Percentiles rank a stretch among this genome's conserved stretches.
Conservation (phyloP, 2,797 vertebrate species). For the Petrocephalus sullivani region DNA sequence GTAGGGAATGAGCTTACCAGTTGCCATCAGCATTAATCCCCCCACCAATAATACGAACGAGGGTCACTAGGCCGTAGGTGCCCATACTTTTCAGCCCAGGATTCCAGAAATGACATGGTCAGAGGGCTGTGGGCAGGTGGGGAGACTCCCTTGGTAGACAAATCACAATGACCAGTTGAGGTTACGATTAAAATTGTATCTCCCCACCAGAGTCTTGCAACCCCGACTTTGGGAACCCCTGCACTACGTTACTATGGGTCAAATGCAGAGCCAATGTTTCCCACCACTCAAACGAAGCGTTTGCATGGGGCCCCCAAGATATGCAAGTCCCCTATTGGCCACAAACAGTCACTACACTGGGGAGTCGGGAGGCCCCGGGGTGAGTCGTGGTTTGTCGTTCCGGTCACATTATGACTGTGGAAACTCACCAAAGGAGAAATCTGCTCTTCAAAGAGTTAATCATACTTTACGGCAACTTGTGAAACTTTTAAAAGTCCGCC, state of each 20-base stretch:
- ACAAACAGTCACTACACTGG: background rate
- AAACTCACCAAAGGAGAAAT: background rate
- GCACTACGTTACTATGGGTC: background rate
- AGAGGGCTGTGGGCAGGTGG: background rate
- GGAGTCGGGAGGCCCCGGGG: background rate
- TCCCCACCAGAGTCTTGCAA: background rate
- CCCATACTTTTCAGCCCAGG: background rate
- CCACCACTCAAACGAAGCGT: background rate
- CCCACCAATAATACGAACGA: background rate
- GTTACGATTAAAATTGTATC: background rate
- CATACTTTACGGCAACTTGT: background rate
- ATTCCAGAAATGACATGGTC: background rate
- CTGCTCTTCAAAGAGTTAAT: constrained; percentile 14
- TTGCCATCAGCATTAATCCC: background rate
- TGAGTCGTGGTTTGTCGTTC: background rate
- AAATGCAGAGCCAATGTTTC: background rate
- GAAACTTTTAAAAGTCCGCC: constrained; percentile 1
- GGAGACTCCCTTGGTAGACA: background rate
- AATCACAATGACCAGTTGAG: background rate
- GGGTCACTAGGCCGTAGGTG: background rate
- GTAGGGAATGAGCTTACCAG: background rate
- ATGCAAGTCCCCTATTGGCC: background rate
- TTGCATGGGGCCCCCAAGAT: background rate
- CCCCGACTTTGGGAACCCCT: background rate
- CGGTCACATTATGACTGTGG: background rate